phyloP scores from a whole-genome alignment of 2,888 invertebrate species.

The Scaeva pyrastri region DNA sequence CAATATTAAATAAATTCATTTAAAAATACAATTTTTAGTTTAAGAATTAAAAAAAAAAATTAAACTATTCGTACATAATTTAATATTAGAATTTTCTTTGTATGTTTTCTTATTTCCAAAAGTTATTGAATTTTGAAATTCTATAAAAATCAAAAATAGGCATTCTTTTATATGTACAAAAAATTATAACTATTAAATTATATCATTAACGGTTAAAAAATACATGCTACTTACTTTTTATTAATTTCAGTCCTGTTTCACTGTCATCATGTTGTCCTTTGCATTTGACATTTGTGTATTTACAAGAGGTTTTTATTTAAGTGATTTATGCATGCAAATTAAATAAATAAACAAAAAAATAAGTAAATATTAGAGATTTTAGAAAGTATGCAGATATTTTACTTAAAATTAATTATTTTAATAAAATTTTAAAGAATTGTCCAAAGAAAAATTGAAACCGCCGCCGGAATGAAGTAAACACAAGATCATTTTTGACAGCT shows the following conservation, averaged over 20 bases:
- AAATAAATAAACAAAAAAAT: constrained; percentile 54
- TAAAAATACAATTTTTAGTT: neutral
- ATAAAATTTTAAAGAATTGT: no score
- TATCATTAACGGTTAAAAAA: neutral
- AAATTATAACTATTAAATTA: neutral
- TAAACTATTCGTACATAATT: neutral
- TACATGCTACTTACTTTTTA: constrained; percentile 82
- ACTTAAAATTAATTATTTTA: no score
- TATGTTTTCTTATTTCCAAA: no score
- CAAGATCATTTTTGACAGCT: no score
- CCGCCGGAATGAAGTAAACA: no score
- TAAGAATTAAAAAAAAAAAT: neutral
- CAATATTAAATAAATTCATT: constrained; percentile 12
- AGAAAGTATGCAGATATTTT: neutral
- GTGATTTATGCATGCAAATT: constrained; percentile 65
- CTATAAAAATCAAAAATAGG: no score
- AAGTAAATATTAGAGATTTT: neutral
- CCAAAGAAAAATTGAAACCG: no score
- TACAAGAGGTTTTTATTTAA: constrained; percentile 48
- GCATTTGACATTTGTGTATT: constrained; percentile 76
- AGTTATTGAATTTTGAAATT: no score
- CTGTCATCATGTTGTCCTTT: constrained; percentile 73
- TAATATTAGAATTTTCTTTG: no score
- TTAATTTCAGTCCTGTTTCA: constrained; percentile 80
- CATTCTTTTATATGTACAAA: neutral